phyloP scores from a whole-genome alignment of 2,888 invertebrate species.

The Argyra leucocephala region DNA sequence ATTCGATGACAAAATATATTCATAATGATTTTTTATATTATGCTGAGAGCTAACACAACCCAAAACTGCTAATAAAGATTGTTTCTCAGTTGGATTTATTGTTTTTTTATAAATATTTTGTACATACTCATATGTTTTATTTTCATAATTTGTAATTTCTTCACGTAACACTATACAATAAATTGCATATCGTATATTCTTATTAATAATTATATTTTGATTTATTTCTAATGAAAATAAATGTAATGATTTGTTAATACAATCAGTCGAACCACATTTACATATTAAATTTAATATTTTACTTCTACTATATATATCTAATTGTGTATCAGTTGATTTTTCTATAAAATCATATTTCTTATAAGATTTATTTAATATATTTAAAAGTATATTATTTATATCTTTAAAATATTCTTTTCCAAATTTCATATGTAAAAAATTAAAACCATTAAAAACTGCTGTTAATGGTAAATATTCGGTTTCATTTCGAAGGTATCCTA shows the following conservation, averaged over 20 bases:
- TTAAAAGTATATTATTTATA: neutral
- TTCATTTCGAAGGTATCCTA: conserved; percentile 49
- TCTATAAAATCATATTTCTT: conserved; percentile 10
- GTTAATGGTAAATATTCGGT: conserved; percentile 57
- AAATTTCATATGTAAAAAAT: neutral
- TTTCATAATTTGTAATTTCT: conserved; percentile 47
- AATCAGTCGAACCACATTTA: conserved; percentile 15
- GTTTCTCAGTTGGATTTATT: conserved; percentile 56
- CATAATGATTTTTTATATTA: conserved; percentile 45
- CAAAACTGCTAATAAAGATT: conserved; percentile 53
- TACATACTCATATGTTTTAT: conserved; percentile 50
- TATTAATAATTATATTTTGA: conserved; percentile 40
- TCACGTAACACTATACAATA: conserved; percentile 61
- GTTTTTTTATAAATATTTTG: conserved; percentile 51
- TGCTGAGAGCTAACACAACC: conserved; percentile 54
- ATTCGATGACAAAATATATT: conserved; percentile 42
- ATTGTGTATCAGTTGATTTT: conserved; percentile 9
- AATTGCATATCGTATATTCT: conserved; percentile 54
- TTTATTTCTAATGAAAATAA: neutral
- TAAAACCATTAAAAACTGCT: conserved; percentile 48
- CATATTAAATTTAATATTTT: conserved; percentile 19
- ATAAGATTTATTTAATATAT: conserved; percentile 12
- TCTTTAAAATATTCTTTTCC: neutral
- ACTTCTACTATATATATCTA: conserved; percentile 15
- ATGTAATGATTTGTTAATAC: conserved; percentile 12